These are phyloP conservation scores for Loripinus fragilis DNA, from an alignment of 2,888 invertebrate genomes.

Conservation along the genomic window DNA sequence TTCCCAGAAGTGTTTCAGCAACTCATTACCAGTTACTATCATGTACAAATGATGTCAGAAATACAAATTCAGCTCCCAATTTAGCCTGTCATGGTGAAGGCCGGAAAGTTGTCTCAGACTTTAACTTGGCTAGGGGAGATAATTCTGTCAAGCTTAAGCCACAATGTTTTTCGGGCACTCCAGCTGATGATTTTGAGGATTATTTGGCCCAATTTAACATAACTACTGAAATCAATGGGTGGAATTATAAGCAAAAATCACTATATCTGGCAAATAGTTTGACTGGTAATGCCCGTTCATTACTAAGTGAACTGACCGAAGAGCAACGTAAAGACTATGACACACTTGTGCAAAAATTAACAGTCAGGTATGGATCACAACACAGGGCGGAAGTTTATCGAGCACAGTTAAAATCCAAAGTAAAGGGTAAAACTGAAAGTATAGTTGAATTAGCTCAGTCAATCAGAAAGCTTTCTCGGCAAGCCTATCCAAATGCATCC, in stretches of 20 bases:
- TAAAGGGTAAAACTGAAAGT: not conserved
- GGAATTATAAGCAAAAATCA: too few relatives aligned
- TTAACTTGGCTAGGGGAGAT: too few relatives aligned
- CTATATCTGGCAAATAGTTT: not conserved
- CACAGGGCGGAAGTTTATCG: not conserved
- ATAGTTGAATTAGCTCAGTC: not conserved
- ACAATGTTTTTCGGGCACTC: too few relatives aligned
- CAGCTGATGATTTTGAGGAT: too few relatives aligned
- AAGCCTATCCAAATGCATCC: not conserved
- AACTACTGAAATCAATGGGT: not conserved
- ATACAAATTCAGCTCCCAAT: too few relatives aligned
- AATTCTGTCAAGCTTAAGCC: too few relatives aligned
- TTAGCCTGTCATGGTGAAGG: too few relatives aligned
- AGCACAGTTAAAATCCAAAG: not conserved
- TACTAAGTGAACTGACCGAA: not conserved
- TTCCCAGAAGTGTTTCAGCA: too few relatives aligned
- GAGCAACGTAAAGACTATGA: not conserved
- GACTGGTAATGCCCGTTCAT: not conserved
- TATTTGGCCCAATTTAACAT: not conserved
- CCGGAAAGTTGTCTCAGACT: too few relatives aligned
- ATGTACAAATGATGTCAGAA: too few relatives aligned
- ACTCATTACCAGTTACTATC: too few relatives aligned
- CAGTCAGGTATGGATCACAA: not conserved
- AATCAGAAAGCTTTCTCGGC: not conserved
- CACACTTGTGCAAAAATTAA: not conserved